Base-by-base conservation (phyloP, 2,888 invertebrate species). In the Leptopilina myrica region DNA sequence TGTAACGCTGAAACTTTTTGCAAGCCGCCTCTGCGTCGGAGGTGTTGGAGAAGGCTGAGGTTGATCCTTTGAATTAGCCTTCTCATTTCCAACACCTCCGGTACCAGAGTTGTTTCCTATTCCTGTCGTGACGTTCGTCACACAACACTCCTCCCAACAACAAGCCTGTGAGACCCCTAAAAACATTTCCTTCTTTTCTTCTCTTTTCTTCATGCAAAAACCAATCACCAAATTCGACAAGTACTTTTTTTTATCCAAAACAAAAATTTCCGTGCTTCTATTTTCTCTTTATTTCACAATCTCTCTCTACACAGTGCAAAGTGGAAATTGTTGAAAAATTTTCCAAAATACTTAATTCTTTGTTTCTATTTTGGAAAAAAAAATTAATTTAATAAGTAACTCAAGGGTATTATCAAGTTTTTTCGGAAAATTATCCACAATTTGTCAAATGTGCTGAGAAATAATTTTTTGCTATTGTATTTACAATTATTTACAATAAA, bases 1-100 rank as follows among this genome's bases (percentile, higher is more conserved):
- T 88, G 97, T 95, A 89, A 97, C 97, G 93, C 97, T 97, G 94
- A 97, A 97, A 92, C 97, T 97, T 94, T 97, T 97, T 89, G 97
- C 97, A 92, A 97, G 95, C 89, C 97, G 95, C 89, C 97, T 95
- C 92, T 97, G 97, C 86, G 97, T 94, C 87, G 97, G 97, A 88
- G 97, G 97, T 87, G 97, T 97, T 84, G 95, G 95, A 86, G 95
- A 95, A 88, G 95, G 95, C 85, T 94, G 94, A 86, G 93, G 93
- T 79, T 89, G 92, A 82, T 90, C 90, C 87, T 90, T 92, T 84
- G 84, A 86, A 83, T 83, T 86, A 80, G 86, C 83, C 82, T 86
- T 90, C 78, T 91, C 92, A 75, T 87, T 91, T 76, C 86, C 87
- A 81, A 88, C 89, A 85, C 88, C 89, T 81, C 89, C 87, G 81